Conservation (phyloP, 2,888 invertebrate species). For the Leptinotarsa rubiginosa region DNA sequence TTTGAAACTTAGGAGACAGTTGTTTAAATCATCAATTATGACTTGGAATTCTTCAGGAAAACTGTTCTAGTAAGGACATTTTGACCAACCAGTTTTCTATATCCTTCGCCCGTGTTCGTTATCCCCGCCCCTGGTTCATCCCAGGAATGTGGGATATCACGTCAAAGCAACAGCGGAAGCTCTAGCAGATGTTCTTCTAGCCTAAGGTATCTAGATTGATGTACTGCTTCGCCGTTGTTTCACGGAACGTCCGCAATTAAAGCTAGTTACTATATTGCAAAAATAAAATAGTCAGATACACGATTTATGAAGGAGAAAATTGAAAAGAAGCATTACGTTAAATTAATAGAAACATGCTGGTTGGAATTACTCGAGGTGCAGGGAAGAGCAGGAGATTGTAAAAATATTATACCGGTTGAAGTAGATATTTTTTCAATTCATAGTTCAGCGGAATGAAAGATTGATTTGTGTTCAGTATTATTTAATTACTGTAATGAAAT, state of each 20-base stretch:
- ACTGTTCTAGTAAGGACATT: too few species aligned
- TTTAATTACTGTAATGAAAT: too few species aligned
- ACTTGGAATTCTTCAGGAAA: too few species aligned
- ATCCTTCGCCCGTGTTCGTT: not conserved
- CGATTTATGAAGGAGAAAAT: slow-evolving; percentile 36
- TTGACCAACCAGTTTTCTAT: too few species aligned
- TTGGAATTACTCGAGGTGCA: slow-evolving; percentile 19
- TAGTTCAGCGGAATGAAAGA: too few species aligned
- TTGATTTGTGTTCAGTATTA: too few species aligned
- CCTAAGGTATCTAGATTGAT: slow-evolving; percentile 46
- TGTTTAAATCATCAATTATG: too few species aligned
- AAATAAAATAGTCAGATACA: slow-evolving; percentile 30
- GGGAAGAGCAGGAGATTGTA: not conserved
- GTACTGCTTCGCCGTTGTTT: slow-evolving; percentile 41
- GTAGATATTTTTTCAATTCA: too few species aligned
- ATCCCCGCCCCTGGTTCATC: not conserved
- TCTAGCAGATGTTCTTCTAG: slow-evolving; percentile 44
- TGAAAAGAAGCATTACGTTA: slow-evolving; percentile 31
- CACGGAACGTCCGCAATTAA: slow-evolving; percentile 42
- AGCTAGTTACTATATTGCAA: slow-evolving; percentile 35
- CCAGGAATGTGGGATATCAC: slow-evolving; percentile 39
- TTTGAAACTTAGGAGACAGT: too few species aligned
- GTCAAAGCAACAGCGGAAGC: slow-evolving; percentile 38
- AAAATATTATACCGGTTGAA: not conserved
- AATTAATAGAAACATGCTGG: slow-evolving; percentile 29